phyloP scores from a whole-genome alignment of 2,797 vertebrate genomes.

The Aselliscus stoliczkanus region DNA sequence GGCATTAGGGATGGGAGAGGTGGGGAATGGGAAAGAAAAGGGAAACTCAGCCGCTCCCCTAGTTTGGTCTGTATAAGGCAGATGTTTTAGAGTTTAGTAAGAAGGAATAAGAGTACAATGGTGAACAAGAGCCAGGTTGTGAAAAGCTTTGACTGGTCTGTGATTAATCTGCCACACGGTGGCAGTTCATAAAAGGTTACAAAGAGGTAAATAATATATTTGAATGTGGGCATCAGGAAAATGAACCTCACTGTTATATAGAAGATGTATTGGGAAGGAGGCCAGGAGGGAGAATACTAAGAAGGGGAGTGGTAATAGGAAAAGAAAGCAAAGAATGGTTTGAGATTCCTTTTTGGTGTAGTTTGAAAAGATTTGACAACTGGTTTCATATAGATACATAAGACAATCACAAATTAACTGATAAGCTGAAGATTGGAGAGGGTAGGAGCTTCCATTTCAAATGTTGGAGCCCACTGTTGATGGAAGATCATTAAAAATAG shows the following conservation, averaged over 20 bases:
- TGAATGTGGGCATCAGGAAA: not conserved
- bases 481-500: not conserved
- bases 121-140: not conserved
- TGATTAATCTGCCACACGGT: not conserved
- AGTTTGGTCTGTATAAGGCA: not conserved
- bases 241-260: not conserved
- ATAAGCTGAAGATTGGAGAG: not conserved
- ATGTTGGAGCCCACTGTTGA: not conserved
- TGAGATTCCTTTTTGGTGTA: not conserved
- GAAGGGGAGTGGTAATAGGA: not conserved
- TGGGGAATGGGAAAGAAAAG: not conserved
- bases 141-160: not conserved
- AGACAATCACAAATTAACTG: not conserved
- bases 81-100: not conserved
- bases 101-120: not conserved
- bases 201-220: not conserved
- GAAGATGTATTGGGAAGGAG: not conserved
- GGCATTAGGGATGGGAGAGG: not conserved
- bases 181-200: not conserved
- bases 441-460: not conserved
- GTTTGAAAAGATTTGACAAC: not conserved
- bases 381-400: not conserved
- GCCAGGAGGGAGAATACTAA: not conserved
- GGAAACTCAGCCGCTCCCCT: not conserved
- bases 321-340: not conserved